Conservation (phyloP, 2,888 invertebrate genomes). For the Tricholauxania praeusta region DNA sequence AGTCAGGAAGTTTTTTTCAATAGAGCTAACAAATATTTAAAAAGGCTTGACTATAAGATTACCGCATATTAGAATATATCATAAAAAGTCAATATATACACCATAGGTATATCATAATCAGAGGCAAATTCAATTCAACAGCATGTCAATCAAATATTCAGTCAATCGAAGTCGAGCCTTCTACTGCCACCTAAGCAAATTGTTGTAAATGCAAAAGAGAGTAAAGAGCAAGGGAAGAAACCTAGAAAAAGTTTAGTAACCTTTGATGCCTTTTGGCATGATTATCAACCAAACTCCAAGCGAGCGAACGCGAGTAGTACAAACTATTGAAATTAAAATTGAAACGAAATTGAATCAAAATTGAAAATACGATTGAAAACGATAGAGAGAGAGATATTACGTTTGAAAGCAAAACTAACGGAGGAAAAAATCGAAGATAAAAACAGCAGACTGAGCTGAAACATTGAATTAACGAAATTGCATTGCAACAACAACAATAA, state of each 20-base stretch:
- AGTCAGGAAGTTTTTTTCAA: too few species aligned
- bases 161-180: too few species aligned
- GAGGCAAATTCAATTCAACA: too few species aligned
- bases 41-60: too few species aligned
- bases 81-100: too few species aligned
- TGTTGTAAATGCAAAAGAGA: too few species aligned
- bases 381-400: neutral
- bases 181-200: too few species aligned
- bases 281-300: constrained; percentile 34
- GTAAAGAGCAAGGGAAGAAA: neutral
- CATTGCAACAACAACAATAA: constrained; percentile 11
- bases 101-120: too few species aligned
- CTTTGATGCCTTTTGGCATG: constrained; percentile 46
- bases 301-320: neutral
- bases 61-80: too few species aligned
- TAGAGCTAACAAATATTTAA: too few species aligned
- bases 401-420: too few species aligned
- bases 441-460: neutral
- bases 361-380: constrained; percentile 15
- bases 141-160: too few species aligned
- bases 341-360: constrained; percentile 15
- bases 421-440: neutral
- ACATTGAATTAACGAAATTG: neutral
- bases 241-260: constrained; percentile 57
- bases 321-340: constrained; percentile 15